Evolutionary conservation across 2,113 vertebrate species (phyloP).

Genomic region (Mus pahari): DNA sequence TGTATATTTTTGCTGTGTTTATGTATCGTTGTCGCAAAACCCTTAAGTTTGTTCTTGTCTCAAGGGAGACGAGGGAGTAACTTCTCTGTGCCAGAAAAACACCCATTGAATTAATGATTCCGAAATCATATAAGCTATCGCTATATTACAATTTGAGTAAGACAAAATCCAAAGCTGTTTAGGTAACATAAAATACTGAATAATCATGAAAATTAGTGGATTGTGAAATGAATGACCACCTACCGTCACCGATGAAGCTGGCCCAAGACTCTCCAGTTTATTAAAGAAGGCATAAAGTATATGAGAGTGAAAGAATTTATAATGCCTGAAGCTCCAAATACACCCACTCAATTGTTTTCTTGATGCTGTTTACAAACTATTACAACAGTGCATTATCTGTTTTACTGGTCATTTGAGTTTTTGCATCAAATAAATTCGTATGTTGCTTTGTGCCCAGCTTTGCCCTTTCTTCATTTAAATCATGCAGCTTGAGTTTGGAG

Average conservation of each 20-base stretch:
- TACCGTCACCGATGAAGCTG: slow-evolving; percentile 63
- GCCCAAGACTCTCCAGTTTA: slow-evolving; percentile 73
- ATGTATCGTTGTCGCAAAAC: neutral
- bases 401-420: slow-evolving; percentile 68
- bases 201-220: slow-evolving; percentile 78
- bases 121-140: slow-evolving; percentile 61
- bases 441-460: slow-evolving; percentile 25
- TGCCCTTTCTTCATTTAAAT: slow-evolving; percentile 74
- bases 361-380: slow-evolving; percentile 56
- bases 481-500: slow-evolving; percentile 44
- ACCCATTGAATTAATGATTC: slow-evolving; percentile 75
- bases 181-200: slow-evolving; percentile 75
- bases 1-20: neutral
- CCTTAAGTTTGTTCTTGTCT: slow-evolving; percentile 32
- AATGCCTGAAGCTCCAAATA: slow-evolving; percentile 74
- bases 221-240: slow-evolving; percentile 79
- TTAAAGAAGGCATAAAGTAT: slow-evolving; percentile 79
- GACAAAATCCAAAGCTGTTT: slow-evolving; percentile 74
- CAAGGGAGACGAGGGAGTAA: neutral
- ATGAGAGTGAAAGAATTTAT: slow-evolving; percentile 76
- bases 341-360: slow-evolving; percentile 71
- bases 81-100: neutral
- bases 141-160: slow-evolving; percentile 67
- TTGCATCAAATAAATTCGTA: slow-evolving; percentile 72
- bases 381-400: slow-evolving; percentile 68